Conservation (phyloP, 2,797 vertebrate species). For the Linurgus olivaceus region DNA sequence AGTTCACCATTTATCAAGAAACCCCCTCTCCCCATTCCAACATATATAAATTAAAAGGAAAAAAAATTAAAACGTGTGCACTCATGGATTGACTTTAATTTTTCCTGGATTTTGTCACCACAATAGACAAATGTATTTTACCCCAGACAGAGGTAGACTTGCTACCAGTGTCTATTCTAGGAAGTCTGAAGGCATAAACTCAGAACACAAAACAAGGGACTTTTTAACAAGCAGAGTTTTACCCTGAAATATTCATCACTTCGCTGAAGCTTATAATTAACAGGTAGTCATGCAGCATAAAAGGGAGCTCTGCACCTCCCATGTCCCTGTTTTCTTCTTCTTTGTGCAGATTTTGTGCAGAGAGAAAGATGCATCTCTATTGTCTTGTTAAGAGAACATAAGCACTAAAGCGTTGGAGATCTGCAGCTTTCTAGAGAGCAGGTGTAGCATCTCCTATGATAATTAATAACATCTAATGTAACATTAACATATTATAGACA, state of each 20-base stretch:
- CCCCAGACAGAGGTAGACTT: not conserved
- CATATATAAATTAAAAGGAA: not conserved
- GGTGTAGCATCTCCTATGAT: not conserved
- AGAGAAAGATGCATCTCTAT: not conserved
- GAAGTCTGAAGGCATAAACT: not conserved
- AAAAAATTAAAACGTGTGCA: not conserved
- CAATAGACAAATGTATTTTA: not conserved
- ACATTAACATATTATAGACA: not conserved
- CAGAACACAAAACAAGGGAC: not conserved
- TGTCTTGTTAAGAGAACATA: not conserved
- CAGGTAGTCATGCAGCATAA: not conserved
- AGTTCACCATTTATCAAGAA: not conserved
- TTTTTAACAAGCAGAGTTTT: not conserved
- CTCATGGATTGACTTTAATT: not conserved
- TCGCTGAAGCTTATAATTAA: conserved; percentile 21
- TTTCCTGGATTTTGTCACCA: not conserved
- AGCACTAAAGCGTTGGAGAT: not conserved
- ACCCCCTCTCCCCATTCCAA: rapidly evolving
- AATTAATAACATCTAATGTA: not conserved
- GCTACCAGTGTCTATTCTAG: not conserved
- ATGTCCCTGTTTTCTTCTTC: not conserved
- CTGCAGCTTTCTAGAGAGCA: not conserved
- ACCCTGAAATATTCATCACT: not conserved
- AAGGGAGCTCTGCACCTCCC: not conserved
- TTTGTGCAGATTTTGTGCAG: not conserved